Evolutionary conservation across 2,888 invertebrate species (phyloP), one percentile per base, ranked within the genome.

Genomic region (Cephus spinipes): DNA sequence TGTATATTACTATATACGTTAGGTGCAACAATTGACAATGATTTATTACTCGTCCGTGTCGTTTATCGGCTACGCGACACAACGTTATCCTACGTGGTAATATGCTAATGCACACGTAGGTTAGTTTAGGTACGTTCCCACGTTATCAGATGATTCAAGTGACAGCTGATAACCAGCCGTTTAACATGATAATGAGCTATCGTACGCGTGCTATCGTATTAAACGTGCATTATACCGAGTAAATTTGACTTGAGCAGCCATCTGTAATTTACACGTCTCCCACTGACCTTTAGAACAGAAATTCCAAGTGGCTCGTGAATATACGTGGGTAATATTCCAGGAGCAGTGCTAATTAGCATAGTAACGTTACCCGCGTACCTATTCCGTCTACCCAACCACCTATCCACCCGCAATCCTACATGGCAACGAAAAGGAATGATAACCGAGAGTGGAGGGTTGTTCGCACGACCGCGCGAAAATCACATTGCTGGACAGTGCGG

Each of bases 91-190:
- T 79, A 80, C 82, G 83, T 84, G 87, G 85, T 87, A 85, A 87
- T 86, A 86, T 86, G 86, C 85, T 87, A 85, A 87, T 86, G 84
- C 82, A 81, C 83, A 81, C 74, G 81, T 83, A 84, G 85, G 85
- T 86, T 83, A 84, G 85, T 85, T 83, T 83, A 77, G 79, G 81
- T 80, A 82, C 83, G 84, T 86, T 84, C 81, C 79, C 80, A 77
- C 80, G 81, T 82, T 85, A 86, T 86, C 86, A 80, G 83, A 84
- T 84, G 83, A 85, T 83, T 84, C 82, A 81, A 82, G 79, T 82
- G 80, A 80, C 79, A 79, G 80, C 81, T 81, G 84, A 85, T 84
- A 84, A 82, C 84, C 34, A 34, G 71, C 68, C 33, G 73, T 73
- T 76, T 78, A 76, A 73, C 78, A 78, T 73, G 55, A 76, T 73